These are phyloP conservation scores for Unio pictorum DNA, from an alignment of 2,888 invertebrate genomes.

Conservation along the genomic window DNA sequence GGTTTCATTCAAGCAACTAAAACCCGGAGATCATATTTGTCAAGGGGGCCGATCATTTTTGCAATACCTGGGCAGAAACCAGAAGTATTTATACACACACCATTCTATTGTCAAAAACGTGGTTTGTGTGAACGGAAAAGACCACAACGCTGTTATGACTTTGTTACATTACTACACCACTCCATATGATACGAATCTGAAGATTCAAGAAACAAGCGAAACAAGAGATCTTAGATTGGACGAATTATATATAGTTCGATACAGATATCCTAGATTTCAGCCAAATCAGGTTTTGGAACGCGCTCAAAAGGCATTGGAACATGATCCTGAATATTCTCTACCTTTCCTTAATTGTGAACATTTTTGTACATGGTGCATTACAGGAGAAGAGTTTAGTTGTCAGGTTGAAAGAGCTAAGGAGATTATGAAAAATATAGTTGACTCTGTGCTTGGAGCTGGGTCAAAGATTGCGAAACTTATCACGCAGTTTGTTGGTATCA, in stretches of 20 bases:
- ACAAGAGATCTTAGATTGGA: slow-evolving; percentile 8
- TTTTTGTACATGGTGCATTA: slow-evolving; percentile 8
- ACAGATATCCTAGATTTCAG: slow-evolving; percentile 8
- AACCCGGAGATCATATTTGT: slow-evolving; percentile 6
- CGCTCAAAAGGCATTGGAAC: slow-evolving; percentile 8
- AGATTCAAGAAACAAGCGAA: slow-evolving; percentile 17
- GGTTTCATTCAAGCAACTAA: too few species aligned
- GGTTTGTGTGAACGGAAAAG: background rate
- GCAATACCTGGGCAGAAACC: background rate
- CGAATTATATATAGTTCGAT: slow-evolving; percentile 15
- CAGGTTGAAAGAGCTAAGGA: slow-evolving; percentile 7
- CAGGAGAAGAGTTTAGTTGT: slow-evolving; percentile 10
- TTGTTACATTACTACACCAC: slow-evolving; percentile 16
- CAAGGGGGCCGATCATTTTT: too few species aligned
- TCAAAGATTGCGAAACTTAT: slow-evolving; percentile 12
- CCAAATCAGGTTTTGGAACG: slow-evolving; percentile 11
- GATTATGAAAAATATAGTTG: slow-evolving; percentile 2
- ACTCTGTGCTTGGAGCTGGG: slow-evolving; percentile 2
- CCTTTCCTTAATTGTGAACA: slow-evolving; percentile 7
- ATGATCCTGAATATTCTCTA: background rate
- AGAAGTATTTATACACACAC: slow-evolving; percentile 13
- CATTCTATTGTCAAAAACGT: slow-evolving; percentile 25
- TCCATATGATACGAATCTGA: slow-evolving; percentile 11
- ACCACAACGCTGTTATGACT: slow-evolving; percentile 1
- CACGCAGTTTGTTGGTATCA: slow-evolving; percentile 4